Base-by-base conservation (phyloP, 2,888 invertebrate species). In the Shargacucullia verbasci region DNA sequence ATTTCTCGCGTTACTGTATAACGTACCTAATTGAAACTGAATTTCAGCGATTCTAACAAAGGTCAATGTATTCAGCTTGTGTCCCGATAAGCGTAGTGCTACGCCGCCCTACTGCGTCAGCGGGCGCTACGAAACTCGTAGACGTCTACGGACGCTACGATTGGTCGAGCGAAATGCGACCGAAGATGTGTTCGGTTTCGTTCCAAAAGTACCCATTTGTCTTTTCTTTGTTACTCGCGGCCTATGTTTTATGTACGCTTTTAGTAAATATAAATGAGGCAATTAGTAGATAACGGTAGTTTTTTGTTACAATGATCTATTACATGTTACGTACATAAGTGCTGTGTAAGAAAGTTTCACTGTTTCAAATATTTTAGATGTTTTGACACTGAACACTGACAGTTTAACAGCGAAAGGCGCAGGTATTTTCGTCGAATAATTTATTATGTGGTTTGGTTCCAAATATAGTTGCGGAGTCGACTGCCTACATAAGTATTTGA, bases 51-150 rank as follows among this genome's bases (percentile, higher is more conserved):
- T 85, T 78, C 79, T 63, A 73, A 78, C 72, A 79, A 82, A 83
- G 87, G 86, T 87, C 85, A 83, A 86, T 83, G 87, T 85, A 79
- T 83, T 79, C 77, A 64, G 79, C 67, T 66, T 70, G 81, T 76
- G 73, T 83, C 82, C 77, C 83, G 83, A 74, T 81, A 75, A 79
- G 79, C 83, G 86, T 83, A 82, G 84, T 84, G 86, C 89, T 86
- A 86, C 89, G 88, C 81, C 86, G 85, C 85, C 85, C 85, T 83
- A 84, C 85, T 90, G 90, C 90, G 90, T 86, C 90, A 87, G 76
- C 80, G 82, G 66, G 72, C 80, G 87, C 90, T 90, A 88, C 90
- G 88, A 83, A 85, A 76, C 83, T 87, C 90, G 91, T 92, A 92
- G 92, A 83, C 84, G 83, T 83, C 89, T 89, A 89, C 89, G 87